Evolutionary conservation across 2,113 vertebrate species (phyloP).

Genomic region (Halichoerus grypus): DNA sequence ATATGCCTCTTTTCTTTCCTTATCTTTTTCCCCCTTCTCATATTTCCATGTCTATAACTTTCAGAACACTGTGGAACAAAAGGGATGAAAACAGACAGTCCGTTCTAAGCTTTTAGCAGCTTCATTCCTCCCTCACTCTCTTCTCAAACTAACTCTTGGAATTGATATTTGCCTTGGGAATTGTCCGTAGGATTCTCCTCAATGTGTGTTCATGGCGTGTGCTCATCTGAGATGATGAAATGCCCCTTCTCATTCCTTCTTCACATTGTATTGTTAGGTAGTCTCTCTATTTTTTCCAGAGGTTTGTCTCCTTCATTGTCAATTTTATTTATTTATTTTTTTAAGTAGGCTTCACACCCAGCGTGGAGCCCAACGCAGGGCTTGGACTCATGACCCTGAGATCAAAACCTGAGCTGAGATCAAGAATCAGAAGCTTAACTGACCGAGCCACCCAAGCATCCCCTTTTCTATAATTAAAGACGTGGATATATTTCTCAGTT

Average conservation of each 20-base stretch:
- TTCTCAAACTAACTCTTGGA: not conserved
- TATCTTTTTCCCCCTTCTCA: not conserved
- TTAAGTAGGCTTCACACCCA: not conserved
- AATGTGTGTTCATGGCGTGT: accelerated
- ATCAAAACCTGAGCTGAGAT: not conserved
- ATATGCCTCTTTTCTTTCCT: not conserved
- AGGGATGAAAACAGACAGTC: not conserved
- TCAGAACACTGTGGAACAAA: not conserved
- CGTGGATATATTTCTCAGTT: not conserved
- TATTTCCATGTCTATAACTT: not conserved
- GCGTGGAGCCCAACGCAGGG: not conserved
- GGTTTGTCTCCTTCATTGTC: not conserved
- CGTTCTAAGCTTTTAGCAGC: not conserved
- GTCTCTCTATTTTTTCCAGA: not conserved
- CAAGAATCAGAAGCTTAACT: not conserved
- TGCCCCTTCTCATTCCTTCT: not conserved
- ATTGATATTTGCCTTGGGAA: conserved; percentile 3
- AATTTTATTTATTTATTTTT: not conserved
- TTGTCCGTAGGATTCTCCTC: not conserved
- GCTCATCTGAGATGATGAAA: not conserved
- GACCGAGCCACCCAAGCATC: not conserved
- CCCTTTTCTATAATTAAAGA: not conserved
- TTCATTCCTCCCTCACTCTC: not conserved
- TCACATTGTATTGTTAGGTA: not conserved
- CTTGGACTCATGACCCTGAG: not conserved